Evolutionary conservation across 2,888 invertebrate species (phyloP), one percentile per base, ranked within the genome.

Genomic region (Euproctis similis): DNA sequence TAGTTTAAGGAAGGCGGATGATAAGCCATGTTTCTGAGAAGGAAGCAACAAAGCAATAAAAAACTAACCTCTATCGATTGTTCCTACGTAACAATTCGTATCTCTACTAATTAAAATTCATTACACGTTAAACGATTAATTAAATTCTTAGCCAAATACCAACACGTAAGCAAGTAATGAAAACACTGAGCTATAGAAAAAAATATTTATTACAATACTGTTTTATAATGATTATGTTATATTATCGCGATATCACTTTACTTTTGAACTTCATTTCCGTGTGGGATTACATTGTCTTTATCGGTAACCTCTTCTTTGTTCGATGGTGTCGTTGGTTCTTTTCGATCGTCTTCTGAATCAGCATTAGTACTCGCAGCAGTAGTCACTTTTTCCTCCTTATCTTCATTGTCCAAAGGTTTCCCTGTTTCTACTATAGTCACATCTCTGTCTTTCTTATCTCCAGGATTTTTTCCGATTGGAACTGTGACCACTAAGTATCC

Each of bases 201-300:
- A 73, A 72, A 72, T 67, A 68, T 81, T 81, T 81, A 80, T 82
- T 82, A 74, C 53, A 76, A 74, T 77, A 76, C 71, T 72, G 67
- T 53, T 53, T 67, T 68, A 71, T 64, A 68, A 66, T 69, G 71
- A 74, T 64, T 68, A 61, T 58, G 68, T 70, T 72, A 78, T 42
- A 40, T 53, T 69, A 70, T 37, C n/a, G n/a, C n/a, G n/a, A n/a
- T 71, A 78, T 80, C 77, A 80, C 76, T 75, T 74, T 62, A 77
- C 39, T 66, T 58, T 38, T 57, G 51, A 46, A 68, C 53, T 44
- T 76, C 74, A 48, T 60, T 70, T 40, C 75, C 80, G 44, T 77
- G 71, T 9, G 76, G 76, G 43, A 78, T 75, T 31, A 51, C 58
- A 46, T 80, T 80, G 46, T 73, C 69, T 34, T 71, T 75, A 31